Evolutionary conservation across 2,797 vertebrate genomes (phyloP), one percentile per base, ranked within the genome.

Genomic region (Pangasius djambal): DNA sequence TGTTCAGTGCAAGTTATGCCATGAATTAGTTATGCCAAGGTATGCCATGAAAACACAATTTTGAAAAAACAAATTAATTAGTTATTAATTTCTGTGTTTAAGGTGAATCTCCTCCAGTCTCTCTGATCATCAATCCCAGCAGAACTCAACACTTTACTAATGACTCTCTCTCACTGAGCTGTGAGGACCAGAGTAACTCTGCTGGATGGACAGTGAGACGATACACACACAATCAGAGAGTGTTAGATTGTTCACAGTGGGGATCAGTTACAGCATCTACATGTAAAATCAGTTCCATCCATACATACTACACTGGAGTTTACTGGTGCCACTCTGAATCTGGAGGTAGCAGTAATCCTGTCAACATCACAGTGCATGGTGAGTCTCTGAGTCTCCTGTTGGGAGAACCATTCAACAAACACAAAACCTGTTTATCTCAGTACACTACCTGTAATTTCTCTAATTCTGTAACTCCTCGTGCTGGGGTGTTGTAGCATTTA

Each of bases 271-370:
- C 50, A 81, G 52, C 67, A 6, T 70, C 87, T 8, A 0, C 5
- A 0, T 90, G 86, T n/a, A 0, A 0, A 13, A 84, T 89, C 0
- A 0, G 0, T 0, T 44, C 22, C 0, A 0, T 44, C 18, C 70
- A 87, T 22, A 44, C 61, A 0, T 1, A 15, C 0, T 28, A 88
- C 82, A 87, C 0, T 18, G 92, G 91, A 83, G 1, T 63, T 48
- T n/a, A 52, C 28, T 61, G 59, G 59, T 61, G 20, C 2, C 1
- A 61, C 1, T 22, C 59, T 22, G 6, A 8, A 8, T 61, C 59
- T 59, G 57, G 1, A 7, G 20, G 6, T 7, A 59, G 6, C 20
- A 59, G 20, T 59, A 59, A 59, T 22, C 57, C 57, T 59, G 20
- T 59, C 20, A 59, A 59, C 57, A 7, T 59, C 18, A 59, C 57